phyloP scores from a whole-genome alignment of 2,888 invertebrate species.

The Leptopilina myrica region DNA sequence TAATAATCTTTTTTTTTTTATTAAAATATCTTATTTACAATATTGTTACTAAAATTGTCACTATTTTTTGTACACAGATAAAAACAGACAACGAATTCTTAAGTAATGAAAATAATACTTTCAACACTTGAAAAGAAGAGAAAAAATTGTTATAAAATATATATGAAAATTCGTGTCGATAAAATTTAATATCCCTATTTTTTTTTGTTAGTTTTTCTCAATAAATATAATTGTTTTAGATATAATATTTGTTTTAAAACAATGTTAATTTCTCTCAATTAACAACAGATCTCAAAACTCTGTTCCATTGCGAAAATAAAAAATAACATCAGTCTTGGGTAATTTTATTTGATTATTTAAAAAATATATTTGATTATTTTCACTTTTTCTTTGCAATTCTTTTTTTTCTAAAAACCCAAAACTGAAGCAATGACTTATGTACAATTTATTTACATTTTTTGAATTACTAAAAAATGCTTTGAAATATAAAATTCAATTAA shows the following conservation, averaged over 20 bases:
- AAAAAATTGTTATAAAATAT: constrained; percentile 41
- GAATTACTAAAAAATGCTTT: not conserved
- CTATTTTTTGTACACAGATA: not conserved
- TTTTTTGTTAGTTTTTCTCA: constrained; percentile 67
- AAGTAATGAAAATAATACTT: not conserved
- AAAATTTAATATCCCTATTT: constrained; percentile 53
- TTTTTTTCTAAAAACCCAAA: constrained; percentile 10
- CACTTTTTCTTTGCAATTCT: not conserved
- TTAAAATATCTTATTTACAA: constrained; percentile 39
- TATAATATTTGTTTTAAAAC: not conserved
- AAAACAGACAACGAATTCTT: not conserved
- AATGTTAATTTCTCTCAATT: constrained; percentile 28
- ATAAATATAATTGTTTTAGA: constrained; percentile 60
- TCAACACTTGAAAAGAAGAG: constrained; percentile 46
- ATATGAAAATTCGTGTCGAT: constrained; percentile 62
- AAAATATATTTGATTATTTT: constrained; percentile 42
- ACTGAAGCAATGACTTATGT: not conserved
- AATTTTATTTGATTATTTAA: constrained; percentile 34
- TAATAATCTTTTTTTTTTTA: not conserved
- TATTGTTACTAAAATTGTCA: not conserved
- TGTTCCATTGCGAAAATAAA: constrained; percentile 58
- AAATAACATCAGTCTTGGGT: constrained; percentile 40
- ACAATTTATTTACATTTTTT: not conserved
- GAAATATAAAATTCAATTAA: too few species aligned
- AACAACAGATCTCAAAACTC: constrained; percentile 56